Evolutionary conservation across 2,113 vertebrate species (phyloP).

Genomic region (Urocolius indicus): DNA sequence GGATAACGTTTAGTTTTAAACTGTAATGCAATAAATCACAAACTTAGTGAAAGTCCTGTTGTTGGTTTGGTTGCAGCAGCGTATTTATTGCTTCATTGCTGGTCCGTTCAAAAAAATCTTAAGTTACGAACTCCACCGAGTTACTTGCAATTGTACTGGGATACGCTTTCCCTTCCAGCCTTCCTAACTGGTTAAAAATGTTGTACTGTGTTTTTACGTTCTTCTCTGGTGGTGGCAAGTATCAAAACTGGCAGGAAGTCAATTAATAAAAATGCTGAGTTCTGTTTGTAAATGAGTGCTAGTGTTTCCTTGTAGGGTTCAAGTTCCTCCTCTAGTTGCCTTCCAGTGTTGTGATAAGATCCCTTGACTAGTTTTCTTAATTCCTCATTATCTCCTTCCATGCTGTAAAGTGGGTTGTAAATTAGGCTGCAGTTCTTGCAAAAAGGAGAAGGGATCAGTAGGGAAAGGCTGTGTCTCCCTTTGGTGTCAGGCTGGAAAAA

Average conservation of each 20-base stretch:
- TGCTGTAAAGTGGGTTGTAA: background rate
- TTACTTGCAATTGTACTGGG: conserved; percentile 56
- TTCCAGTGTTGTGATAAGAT: background rate
- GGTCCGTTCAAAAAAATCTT: background rate
- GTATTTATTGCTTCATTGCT: conserved; percentile 50
- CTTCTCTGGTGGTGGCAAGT: conserved; percentile 55
- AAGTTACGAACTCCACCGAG: conserved; percentile 17
- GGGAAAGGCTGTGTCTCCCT: background rate
- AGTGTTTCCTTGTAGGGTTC: conserved; percentile 56
- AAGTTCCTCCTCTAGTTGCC: background rate
- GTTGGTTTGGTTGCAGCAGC: conserved; percentile 43
- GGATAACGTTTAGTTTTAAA: conserved; percentile 36
- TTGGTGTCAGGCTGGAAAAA: background rate
- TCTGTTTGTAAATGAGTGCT: conserved; percentile 57
- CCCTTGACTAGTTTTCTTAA: background rate
- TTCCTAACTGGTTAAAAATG: conserved; percentile 44
- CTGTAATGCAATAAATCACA: conserved; percentile 65
- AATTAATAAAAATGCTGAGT: conserved; percentile 66
- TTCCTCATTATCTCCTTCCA: background rate
- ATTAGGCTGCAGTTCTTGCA: rapidly evolving
- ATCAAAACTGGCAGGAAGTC: conserved; percentile 55
- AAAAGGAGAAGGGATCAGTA: background rate
- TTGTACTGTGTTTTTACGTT: conserved; percentile 65
- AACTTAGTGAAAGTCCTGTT: conserved; percentile 11
- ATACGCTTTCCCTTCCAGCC: conserved; percentile 55